A percentile compares a stretch with the other conserved stretches of the same genome.
phyloP scores from a whole-genome alignment of 1,140 invertebrate genomes.

The Drosophila sproati region DNA sequence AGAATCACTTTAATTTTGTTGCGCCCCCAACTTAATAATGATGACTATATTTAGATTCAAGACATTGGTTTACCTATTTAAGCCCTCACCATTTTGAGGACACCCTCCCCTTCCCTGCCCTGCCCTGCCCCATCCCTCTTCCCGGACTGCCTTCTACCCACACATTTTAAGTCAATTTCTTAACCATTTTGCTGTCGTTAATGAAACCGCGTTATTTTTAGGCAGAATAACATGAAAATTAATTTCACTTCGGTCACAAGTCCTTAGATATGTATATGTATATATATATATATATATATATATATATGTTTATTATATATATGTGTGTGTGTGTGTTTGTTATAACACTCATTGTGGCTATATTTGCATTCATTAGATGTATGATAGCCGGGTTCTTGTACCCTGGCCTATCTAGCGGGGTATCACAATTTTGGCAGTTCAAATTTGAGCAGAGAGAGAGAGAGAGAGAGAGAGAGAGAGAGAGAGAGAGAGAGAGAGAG shows the following conservation, averaged over 20 bases:
- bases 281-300: not conserved
- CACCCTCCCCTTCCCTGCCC: no score
- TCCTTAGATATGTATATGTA: not conserved
- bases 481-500: no score
- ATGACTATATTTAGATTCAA: conserved; percentile 31
- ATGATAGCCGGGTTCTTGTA: conserved; percentile 29
- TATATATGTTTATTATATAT: not conserved
- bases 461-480: no score
- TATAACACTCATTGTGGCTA: conserved; percentile 51
- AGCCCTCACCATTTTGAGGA: no score
- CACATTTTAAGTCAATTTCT: not conserved
- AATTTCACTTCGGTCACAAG: conserved; percentile 34
- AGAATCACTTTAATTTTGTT: not conserved
- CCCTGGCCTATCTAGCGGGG: not conserved
- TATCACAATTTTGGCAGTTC: not conserved
- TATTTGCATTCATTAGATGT: conserved; percentile 54
- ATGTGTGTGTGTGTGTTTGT: conserved; percentile 23
- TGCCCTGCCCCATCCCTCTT: not conserved
- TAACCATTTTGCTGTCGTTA: conserved; percentile 29
- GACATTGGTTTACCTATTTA: no score
- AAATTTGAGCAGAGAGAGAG: not conserved
- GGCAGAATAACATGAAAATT: conserved; percentile 49
- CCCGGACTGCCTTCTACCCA: not conserved
- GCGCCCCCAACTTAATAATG: not conserved
- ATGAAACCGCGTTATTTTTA: conserved; percentile 50